Evolutionary conservation across 2,797 vertebrate species (phyloP), one percentile per base, ranked within the genome.

Genomic region (Platyrinchus mystaceus): DNA sequence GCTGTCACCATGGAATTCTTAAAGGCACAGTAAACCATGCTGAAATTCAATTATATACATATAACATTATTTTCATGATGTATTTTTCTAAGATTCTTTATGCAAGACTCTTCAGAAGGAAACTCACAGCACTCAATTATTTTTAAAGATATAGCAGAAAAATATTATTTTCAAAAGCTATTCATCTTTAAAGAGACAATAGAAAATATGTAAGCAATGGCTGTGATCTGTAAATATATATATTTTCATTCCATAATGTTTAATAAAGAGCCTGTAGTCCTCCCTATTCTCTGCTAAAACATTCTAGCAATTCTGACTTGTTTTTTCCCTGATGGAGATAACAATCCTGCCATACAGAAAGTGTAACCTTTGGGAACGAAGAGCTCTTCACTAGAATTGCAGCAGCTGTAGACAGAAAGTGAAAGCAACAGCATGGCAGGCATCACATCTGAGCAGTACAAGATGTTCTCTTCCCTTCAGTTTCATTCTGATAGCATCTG

Each of bases 331-430:
- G 62, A 34, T 1, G 1, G 59, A 89, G 82, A 36, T 71, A 86
- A 67, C 36, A 73, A 12, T 75, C 39, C 46, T 64, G n/a, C 27
- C 84, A 83, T 39, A 91, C 17, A 90, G 83, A 93, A 95, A 91
- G 62, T 11, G 44, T 53, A 95, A 95, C 84, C 89, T 90, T 69
- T 78, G 71, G 60, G 89, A 87, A 82, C 19, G 43, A 87, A 75
- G 49, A 90, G 87, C n/a, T 87, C 95, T 66, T 90, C 78, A 52
- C 47, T 76, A 90, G 73, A 92, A 84, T 52, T 76, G 91, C 14
- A 16, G 59, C 87, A 90, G 79, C 60, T 46, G 59, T 36, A 96
- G 94, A 97, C 76, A 97, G 94, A 97, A 97, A 97, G 93, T 88
- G 96, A 97, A 97, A 97, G 93, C 81, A 95, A 56, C 0, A 0